phyloP scores from a whole-genome alignment of 2,797 vertebrate genomes.

The Cirrhinus molitorella region DNA sequence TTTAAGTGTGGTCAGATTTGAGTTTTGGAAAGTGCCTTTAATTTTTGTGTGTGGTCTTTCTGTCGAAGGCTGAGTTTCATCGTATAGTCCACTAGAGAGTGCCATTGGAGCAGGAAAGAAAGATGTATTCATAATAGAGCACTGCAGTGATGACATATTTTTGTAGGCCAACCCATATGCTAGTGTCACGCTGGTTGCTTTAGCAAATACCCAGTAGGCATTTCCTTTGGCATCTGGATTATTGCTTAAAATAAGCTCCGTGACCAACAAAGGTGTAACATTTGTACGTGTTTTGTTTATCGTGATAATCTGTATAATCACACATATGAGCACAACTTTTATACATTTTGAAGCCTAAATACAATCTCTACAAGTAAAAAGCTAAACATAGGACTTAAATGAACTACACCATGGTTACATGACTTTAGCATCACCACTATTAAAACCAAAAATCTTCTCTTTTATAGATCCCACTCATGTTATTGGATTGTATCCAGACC shows the following conservation, averaged over 20 bases:
- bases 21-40: neutral
- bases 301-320: neutral
- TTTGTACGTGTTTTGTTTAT: neutral
- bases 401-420: neutral
- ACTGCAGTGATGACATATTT: neutral
- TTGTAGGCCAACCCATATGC: neutral
- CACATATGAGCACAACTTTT: neutral
- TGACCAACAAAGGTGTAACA: too few species aligned
- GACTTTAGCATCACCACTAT: too few species aligned
- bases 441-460: constrained; percentile 63
- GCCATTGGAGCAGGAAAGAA: neutral
- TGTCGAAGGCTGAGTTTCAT: neutral
- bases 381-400: neutral
- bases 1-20: too few species aligned
- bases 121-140: neutral
- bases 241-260: neutral
- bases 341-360: neutral
- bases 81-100: neutral
- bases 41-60: neutral
- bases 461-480: constrained; percentile 95
- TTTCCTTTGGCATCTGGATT: neutral
- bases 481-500: constrained; percentile 96
- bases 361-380: neutral
- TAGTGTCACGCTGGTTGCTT: neutral
- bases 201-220: neutral